Base-by-base conservation (phyloP, 2,113 vertebrate species). In the Struthio camelus region DNA sequence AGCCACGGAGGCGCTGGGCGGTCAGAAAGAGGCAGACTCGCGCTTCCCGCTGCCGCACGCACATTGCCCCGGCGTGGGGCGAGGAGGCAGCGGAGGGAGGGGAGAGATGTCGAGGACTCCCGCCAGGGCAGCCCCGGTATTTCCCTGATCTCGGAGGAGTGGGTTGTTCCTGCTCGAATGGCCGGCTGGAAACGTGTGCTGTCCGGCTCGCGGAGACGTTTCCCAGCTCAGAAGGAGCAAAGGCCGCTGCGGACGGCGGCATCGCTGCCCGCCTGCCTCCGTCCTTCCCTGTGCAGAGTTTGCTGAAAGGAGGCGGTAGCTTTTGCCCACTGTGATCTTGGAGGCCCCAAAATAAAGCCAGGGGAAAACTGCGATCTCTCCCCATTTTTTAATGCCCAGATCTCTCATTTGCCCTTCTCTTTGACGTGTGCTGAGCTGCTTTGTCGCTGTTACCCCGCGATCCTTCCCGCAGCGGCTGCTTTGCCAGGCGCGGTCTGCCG, bases 371-470 rank as follows among this genome's bases (percentile, higher is more conserved):
- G 9, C 1, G 17, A 58, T 77, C 65, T n/a, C 1, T 6, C 28
- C 16, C 9, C 14, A 24, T 30, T 16, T 34, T 34, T 42, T 40
- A 58, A 42, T 56, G 32, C 27, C 46, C 53, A 0, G 12, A 7
- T 1, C 9, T 38, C 36, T 59, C n/a, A 4, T 19, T 44, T 62
- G 5, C 48, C 38, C 30, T 82, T 89, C 51, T 30, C 42, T 62
- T 76, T 89, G 11, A 56, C 1, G 12, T 9, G 2, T 2, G 18
- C 32, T 0, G 1, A 80, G 40, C 36, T 75, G 18, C 56, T n/a
- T 32, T 23, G 1, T 40, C 58, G 8, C 1, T 3, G 44, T 1
- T 23, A 83, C 73, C 1, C n/a, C 80, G 40, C 59, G 61, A 11
- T 51, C 76, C 64, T 51, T 18, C 76, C 70, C 67, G 38, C 0